Base-by-base conservation (phyloP, 2,888 invertebrate species). In the Agrypnus murinus region DNA sequence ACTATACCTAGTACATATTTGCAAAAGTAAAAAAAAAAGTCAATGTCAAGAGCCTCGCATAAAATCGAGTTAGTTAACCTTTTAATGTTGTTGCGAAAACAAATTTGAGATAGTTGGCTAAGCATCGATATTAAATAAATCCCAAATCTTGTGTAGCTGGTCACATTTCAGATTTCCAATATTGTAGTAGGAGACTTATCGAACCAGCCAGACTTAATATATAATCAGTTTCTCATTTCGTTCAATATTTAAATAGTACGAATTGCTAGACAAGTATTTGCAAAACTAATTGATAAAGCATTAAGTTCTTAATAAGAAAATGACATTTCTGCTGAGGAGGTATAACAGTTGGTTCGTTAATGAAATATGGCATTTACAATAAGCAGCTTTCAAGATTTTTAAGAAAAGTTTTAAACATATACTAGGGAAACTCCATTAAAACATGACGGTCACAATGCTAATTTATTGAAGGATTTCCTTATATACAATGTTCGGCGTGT, bases 251-350 rank as follows among this genome's bases (percentile, higher is more conserved):
- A 64, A 46, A 63, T 43, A 57, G 48, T 32, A 58, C 63, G 48
- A 55, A 62, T 38, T 36, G 36, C 55, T 68, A 25, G 19, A 55
- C 38, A 53, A 64, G 17, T 69, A 69, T 69, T 69, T 69, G 64
- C 69, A 64, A 64, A 69, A 64, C 69, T 69, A 69, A 69, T 69
- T 69, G 69, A 69, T 64, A 63, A 38, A 64, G 69, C 69, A 69
- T 69, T 69, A 69, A 58, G 48, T 32, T 64, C 31, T 55, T 69
- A 57, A 64, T 34, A 34, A 32, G 38, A 64, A 48, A 48, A 64
- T 63, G 60, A 10, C 34, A 40, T 68, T 67, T 3, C 5, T 25
- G 48, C 38, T 53, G n/a, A 65, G 65, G 65, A 65, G 55, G 65
- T 65, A 17, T 43, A n/a, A 10, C 55, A 15, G 55, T 57, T 10